Evolutionary conservation across 2,797 vertebrate species (phyloP).

Genomic region (Melanotaenia pygmaea): DNA sequence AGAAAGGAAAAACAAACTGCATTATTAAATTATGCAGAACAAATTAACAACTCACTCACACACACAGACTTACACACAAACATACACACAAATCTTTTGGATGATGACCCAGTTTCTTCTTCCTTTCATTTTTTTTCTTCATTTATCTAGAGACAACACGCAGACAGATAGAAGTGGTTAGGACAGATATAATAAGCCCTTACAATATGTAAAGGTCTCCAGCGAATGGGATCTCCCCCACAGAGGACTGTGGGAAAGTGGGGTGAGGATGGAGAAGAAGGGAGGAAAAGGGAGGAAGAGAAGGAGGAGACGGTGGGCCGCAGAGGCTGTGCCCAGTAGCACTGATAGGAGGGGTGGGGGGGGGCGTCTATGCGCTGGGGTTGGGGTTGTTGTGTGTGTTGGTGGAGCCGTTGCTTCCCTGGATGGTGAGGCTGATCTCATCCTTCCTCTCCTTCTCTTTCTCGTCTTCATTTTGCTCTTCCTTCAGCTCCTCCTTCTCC

Average conservation of each 20-base stretch:
- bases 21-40: conserved; percentile 84
- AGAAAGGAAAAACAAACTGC: conserved; percentile 71
- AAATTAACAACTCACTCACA: conserved; percentile 65
- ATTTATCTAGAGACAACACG: conserved; percentile 75
- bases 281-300: conserved; percentile 42
- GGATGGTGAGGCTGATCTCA: conserved; percentile 85
- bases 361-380: conserved; percentile 89
- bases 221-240: conserved; percentile 83
- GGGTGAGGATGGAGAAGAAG: conserved; percentile 63
- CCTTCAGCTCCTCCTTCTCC: conserved; percentile 81
- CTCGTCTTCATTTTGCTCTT: conserved; percentile 79
- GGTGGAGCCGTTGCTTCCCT: conserved; percentile 94
- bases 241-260: conserved; percentile 79
- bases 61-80: conserved; percentile 22
- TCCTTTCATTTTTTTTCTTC: conserved; percentile 58
- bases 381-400: conserved; percentile 89
- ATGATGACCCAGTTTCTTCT: conserved; percentile 76
- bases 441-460: conserved; percentile 88
- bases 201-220: conserved; percentile 91
- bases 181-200: conserved; percentile 88
- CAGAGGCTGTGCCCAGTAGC: conserved; percentile 10
- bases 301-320: conserved; percentile 34
- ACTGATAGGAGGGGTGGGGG: conserved; percentile 30
- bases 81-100: conserved; percentile 71
- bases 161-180: conserved; percentile 78